phyloP scores from a whole-genome alignment of 2,797 vertebrate genomes.

The Oryzias dopingdopingensis region DNA sequence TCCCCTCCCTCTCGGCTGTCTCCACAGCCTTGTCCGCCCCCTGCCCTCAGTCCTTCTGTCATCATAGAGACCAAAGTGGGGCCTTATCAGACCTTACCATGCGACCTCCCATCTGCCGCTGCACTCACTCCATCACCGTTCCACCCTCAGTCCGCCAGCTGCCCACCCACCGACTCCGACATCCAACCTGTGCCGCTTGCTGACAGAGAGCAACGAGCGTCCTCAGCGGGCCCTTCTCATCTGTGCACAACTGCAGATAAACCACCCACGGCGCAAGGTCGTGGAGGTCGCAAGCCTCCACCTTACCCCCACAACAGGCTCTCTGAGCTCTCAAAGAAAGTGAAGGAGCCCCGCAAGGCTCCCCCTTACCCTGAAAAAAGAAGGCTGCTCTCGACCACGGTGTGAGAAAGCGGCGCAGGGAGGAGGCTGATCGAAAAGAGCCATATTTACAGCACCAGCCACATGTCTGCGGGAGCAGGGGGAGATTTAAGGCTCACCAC shows the following conservation, averaged over 20 bases:
- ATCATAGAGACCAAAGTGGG: slow-evolving; percentile 48
- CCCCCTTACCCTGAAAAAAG: slow-evolving; percentile 77
- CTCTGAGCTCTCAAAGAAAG: slow-evolving; percentile 51
- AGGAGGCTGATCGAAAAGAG: slow-evolving; percentile 47
- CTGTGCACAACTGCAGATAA: slow-evolving; percentile 18
- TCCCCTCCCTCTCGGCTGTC: slow-evolving; percentile 41
- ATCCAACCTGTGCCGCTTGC: slow-evolving; percentile 20
- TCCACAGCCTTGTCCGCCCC: slow-evolving; percentile 40
- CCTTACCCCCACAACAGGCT: slow-evolving; percentile 71
- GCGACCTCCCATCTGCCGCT: slow-evolving; percentile 53
- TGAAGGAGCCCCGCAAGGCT: slow-evolving; percentile 65
- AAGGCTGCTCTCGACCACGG: slow-evolving; percentile 78
- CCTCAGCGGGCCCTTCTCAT: slow-evolving; percentile 37
- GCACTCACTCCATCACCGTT: slow-evolving; percentile 21
- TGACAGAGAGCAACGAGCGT: slow-evolving; percentile 23
- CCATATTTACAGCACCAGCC: slow-evolving; percentile 53
- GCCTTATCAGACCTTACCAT: slow-evolving; percentile 47
- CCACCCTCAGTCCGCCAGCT: slow-evolving; percentile 47
- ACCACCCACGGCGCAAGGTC: slow-evolving; percentile 23
- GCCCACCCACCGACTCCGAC: slow-evolving; percentile 56
- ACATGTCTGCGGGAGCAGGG: slow-evolving; percentile 37
- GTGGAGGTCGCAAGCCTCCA: slow-evolving; percentile 72
- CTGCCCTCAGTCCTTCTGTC: slow-evolving; percentile 61
- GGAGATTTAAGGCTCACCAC: slow-evolving; percentile 59
- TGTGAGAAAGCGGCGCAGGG: slow-evolving; percentile 70